Percentiles rank a stretch among this genome's conserved stretches.
phyloP scores from a whole-genome alignment of 2,888 invertebrate species.

The Andricus quercusramuli region DNA sequence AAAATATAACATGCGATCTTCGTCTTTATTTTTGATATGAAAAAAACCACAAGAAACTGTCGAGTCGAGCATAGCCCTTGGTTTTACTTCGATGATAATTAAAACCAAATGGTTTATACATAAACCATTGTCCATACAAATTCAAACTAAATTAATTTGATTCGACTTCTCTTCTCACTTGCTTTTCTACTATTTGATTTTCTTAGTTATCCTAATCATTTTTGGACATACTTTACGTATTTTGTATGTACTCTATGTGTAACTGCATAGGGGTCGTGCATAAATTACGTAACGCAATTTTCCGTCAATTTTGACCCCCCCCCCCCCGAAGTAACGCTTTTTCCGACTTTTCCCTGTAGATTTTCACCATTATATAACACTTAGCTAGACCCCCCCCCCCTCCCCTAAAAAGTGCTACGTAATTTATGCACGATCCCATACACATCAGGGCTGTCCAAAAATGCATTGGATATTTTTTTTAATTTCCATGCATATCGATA shows the following conservation, averaged over 20 bases:
- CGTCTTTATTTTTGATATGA: neutral
- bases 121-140: constrained; percentile 1
- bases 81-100: neutral
- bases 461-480: too few species aligned
- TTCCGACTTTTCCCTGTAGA: too few species aligned
- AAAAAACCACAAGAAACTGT: neutral
- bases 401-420: too few species aligned
- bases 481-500: too few species aligned
- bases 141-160: constrained; percentile 5
- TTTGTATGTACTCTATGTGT: neutral
- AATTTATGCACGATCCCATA: too few species aligned
- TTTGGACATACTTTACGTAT: neutral
- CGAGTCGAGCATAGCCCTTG: neutral
- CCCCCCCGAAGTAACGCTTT: too few species aligned
- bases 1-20: neutral
- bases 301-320: too few species aligned
- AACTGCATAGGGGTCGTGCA: too few species aligned
- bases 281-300: too few species aligned
- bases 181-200: neutral
- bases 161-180: neutral
- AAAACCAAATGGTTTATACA: neutral
- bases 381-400: too few species aligned
- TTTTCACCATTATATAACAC: too few species aligned
- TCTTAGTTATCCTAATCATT: neutral
- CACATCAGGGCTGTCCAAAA: too few species aligned